Conservation (phyloP, 2,888 invertebrate genomes). For the Epistrophe grossulariae region DNA sequence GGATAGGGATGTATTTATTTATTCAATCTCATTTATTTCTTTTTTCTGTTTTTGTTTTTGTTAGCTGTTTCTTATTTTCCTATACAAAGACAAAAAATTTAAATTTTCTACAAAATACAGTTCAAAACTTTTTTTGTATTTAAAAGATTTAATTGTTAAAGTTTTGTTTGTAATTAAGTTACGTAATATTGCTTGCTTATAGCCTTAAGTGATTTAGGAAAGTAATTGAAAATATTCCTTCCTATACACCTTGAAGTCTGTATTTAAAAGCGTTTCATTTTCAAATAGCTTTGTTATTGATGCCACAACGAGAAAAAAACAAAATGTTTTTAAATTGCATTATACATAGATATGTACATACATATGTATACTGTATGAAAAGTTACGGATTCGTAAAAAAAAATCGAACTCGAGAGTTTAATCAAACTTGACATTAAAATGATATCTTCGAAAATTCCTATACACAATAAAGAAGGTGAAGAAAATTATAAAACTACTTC, state of each 20-base stretch:
- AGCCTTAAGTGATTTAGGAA: constrained; percentile 43
- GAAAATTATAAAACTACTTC: too few relatives aligned
- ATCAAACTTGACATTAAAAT: too few relatives aligned
- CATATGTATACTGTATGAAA: too few relatives aligned
- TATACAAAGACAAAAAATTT: constrained; percentile 22
- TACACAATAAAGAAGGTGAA: too few relatives aligned
- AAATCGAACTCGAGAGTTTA: too few relatives aligned
- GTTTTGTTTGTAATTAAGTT: constrained; percentile 43
- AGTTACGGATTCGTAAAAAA: too few relatives aligned
- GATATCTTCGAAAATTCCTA: too few relatives aligned
- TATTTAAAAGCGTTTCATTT: background rate
- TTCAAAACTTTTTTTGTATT: constrained; percentile 37
- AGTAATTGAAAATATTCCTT: constrained; percentile 16
- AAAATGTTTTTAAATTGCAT: background rate
- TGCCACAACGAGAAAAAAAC: background rate
- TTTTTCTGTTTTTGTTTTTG: constrained; percentile 33
- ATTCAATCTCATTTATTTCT: constrained; percentile 38
- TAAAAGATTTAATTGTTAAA: constrained; percentile 43
- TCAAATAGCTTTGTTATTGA: background rate
- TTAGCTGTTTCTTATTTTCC: constrained; percentile 3
- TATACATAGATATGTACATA: too few relatives aligned
- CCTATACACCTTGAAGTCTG: constrained; percentile 10
- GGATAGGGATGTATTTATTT: constrained; percentile 44
- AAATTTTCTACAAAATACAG: constrained; percentile 38
- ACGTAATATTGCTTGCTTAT: constrained; percentile 38